A percentile compares a stretch with the other conserved stretches of the same genome.
phyloP scores from a whole-genome alignment of 2,888 invertebrate species.

The Chloroclystis v-ata region DNA sequence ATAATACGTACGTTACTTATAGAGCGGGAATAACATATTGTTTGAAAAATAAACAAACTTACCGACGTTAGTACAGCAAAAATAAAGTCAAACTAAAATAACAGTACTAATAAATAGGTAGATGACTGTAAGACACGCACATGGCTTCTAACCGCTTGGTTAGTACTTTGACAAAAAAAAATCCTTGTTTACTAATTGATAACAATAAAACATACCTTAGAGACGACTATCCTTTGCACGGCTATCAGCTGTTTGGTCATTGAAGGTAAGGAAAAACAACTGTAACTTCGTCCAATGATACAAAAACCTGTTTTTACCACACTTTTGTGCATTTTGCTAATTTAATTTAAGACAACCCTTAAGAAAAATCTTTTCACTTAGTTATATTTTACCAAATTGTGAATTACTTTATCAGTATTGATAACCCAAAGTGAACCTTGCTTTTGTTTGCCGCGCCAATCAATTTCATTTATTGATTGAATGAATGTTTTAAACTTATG shows the following conservation, averaged over 20 bases:
- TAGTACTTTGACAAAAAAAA: slow-evolving; percentile 5
- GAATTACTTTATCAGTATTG: slow-evolving; percentile 50
- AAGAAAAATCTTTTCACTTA: slow-evolving; percentile 33
- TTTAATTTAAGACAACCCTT: slow-evolving; percentile 26
- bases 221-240: slow-evolving; percentile 50
- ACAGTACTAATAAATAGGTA: not conserved
- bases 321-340: slow-evolving; percentile 52
- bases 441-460: not conserved
- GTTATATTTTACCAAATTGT: slow-evolving; percentile 42
- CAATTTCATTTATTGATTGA: no score
- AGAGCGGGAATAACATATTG: no score
- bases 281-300: slow-evolving; percentile 37
- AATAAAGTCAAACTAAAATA: no score
- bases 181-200: slow-evolving; percentile 15
- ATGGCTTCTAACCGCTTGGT: not conserved
- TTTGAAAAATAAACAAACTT: no score
- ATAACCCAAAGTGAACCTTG: slow-evolving; percentile 74
- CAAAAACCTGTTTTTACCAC: slow-evolving; percentile 44
- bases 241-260: slow-evolving; percentile 30
- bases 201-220: slow-evolving; percentile 47
- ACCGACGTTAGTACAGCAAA: no score
- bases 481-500: no score
- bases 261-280: slow-evolving; percentile 32
- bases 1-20: no score
- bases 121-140: not conserved